Base-by-base conservation (phyloP, 1,140 invertebrate genomes). In the Ceratitis capitata region DNA sequence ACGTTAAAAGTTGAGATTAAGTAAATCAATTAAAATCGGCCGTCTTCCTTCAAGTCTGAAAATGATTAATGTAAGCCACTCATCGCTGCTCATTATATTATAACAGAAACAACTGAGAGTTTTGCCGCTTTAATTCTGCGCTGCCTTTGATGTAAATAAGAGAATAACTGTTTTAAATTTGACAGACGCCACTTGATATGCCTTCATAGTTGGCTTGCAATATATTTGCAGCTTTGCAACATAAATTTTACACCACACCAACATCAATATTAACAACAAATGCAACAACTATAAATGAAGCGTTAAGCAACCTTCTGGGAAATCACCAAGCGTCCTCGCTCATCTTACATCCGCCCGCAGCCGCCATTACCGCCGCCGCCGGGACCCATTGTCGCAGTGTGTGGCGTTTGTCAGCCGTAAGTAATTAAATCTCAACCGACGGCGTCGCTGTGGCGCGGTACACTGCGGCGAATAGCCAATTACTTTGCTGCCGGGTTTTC, bases 351-450 rank as follows among this genome's bases (percentile, higher is more conserved):
- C 12, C 29, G 29, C 32, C 12, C 29, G 29, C 32, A 35, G 19
- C 32, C 29, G 39, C 64, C 5, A 3, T 6, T 19, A n/a, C 2
- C 64, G 32, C 2, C 64, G 32, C 32, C 64, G 19, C 32, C 29
- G 32, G n/a, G 35, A n/a, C 35, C 3, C 39, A 32, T 32, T 78
- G 69, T 78, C 42, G 14, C 9, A 14, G 19, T 45, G 69, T 78
- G 69, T 45, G 39, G 39, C 69, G n/a, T 10, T 78, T 78, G 69
- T 78, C 69, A 78, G 69, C 69, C 39, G 69, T 39, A 47, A 78
- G 69, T 78, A 78, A 78, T 78, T 78, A 78, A 78, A 78, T 78
- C 69, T 78, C 69, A 78, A 45, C 69, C 69, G n/a, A 45, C 45
- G 69, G 69, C 69, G 69, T 23, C 69, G 69, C 42, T 78, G 69